Conservation (phyloP, 2,888 invertebrate genomes). For the Panopea generosa region DNA sequence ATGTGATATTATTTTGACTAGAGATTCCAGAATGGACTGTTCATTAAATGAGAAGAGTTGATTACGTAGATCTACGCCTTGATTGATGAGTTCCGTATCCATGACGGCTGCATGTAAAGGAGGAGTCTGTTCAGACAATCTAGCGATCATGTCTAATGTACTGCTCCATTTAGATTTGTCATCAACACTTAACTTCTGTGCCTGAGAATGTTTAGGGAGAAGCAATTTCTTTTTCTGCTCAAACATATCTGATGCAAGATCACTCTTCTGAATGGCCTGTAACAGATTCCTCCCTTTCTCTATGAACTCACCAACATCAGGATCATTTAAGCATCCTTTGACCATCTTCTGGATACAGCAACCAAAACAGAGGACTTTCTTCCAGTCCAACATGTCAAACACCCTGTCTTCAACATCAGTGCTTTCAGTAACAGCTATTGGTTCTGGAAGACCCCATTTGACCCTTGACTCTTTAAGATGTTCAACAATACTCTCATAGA, state of each 20-base stretch:
- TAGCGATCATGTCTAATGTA: constrained; percentile 41
- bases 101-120: constrained; percentile 53
- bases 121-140: constrained; percentile 40
- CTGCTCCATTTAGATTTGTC: constrained; percentile 42
- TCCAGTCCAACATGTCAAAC: constrained; percentile 30
- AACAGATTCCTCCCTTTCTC: constrained; percentile 36
- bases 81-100: constrained; percentile 45
- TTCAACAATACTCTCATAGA: constrained; percentile 23
- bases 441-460: constrained; percentile 47
- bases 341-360: constrained; percentile 39
- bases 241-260: constrained; percentile 22
- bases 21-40: constrained; percentile 46
- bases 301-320: constrained; percentile 25
- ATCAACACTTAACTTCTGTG: constrained; percentile 25
- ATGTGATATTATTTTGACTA: constrained; percentile 42
- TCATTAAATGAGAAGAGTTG: constrained; percentile 41
- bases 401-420: constrained; percentile 23
- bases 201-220: constrained; percentile 22
- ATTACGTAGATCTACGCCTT: constrained; percentile 45
- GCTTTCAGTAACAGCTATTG: constrained; percentile 25
- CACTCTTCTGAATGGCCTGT: constrained; percentile 10
- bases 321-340: constrained; percentile 28
- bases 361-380: constrained; percentile 50
- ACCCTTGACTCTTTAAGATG: constrained; percentile 28
- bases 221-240: constrained; percentile 38